Conservation (phyloP, 2,113 vertebrate genomes). For the Ginglymostoma cirratum region DNA sequence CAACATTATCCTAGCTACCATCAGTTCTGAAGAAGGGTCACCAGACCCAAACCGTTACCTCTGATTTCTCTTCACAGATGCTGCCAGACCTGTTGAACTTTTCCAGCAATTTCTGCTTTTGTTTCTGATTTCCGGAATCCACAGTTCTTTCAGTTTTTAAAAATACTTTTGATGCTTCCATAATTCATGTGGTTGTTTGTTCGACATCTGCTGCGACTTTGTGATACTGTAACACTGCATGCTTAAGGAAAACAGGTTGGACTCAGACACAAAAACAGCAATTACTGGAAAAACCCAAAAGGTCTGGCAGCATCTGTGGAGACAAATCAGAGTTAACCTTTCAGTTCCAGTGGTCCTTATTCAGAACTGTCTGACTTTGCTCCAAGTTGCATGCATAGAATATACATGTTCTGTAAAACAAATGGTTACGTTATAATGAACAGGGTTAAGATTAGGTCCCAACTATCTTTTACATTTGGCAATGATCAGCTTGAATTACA, state of each 20-base stretch:
- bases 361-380: neutral
- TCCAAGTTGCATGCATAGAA: neutral
- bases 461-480: neutral
- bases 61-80: too few species aligned
- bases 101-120: too few species aligned
- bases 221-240: neutral
- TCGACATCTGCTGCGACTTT: neutral
- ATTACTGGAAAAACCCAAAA: too few species aligned
- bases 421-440: neutral
- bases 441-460: neutral
- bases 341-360: too few species aligned
- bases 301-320: too few species aligned
- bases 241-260: neutral
- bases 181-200: neutral
- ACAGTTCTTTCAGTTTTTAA: neutral
- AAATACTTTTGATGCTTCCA: neutral
- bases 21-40: too few species aligned
- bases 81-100: too few species aligned
- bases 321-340: too few species aligned
- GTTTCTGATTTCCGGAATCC: too few species aligned
- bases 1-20: too few species aligned
- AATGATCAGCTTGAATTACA: neutral
- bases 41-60: too few species aligned
- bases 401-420: neutral
- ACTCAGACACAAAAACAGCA: neutral